phyloP scores from a whole-genome alignment of 2,888 invertebrate genomes.

The Tipula unca region DNA sequence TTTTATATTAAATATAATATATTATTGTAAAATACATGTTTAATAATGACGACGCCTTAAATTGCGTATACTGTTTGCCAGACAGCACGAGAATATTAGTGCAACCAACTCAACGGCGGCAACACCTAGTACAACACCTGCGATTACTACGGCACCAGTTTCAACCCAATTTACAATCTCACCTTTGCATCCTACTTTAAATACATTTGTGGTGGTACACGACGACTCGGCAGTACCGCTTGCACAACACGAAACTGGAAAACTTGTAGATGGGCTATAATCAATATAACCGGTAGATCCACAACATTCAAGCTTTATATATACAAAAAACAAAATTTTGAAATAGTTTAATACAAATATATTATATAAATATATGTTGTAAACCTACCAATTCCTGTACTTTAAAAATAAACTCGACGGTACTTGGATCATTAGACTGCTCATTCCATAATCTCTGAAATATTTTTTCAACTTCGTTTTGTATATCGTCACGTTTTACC shows the following conservation, averaged over 20 bases:
- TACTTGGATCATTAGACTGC: neutral
- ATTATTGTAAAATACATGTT: neutral
- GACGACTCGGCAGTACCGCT: constrained; percentile 31
- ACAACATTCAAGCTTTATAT: constrained; percentile 34
- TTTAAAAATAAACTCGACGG: neutral
- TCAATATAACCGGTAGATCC: constrained; percentile 32
- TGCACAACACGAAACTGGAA: constrained; percentile 46
- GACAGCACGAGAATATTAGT: constrained; percentile 76
- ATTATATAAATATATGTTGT: constrained; percentile 32
- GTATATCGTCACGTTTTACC: constrained; percentile 47
- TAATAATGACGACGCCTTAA: neutral
- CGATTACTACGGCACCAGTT: constrained; percentile 50
- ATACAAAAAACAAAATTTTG: neutral
- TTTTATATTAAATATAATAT: neutral
- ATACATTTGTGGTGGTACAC: constrained; percentile 39
- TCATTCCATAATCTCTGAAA: constrained; percentile 44
- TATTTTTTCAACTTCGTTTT: constrained; percentile 45
- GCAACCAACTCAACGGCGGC: constrained; percentile 66
- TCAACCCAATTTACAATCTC: constrained; percentile 40
- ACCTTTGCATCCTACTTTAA: constrained; percentile 44
- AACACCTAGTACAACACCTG: constrained; percentile 57
- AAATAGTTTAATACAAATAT: neutral
- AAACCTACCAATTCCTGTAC: constrained; percentile 15
- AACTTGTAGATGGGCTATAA: constrained; percentile 26
- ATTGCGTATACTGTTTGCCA: constrained; percentile 81